Base-by-base conservation (phyloP, 2,888 invertebrate genomes). In the Pterobdella sp. region DNA sequence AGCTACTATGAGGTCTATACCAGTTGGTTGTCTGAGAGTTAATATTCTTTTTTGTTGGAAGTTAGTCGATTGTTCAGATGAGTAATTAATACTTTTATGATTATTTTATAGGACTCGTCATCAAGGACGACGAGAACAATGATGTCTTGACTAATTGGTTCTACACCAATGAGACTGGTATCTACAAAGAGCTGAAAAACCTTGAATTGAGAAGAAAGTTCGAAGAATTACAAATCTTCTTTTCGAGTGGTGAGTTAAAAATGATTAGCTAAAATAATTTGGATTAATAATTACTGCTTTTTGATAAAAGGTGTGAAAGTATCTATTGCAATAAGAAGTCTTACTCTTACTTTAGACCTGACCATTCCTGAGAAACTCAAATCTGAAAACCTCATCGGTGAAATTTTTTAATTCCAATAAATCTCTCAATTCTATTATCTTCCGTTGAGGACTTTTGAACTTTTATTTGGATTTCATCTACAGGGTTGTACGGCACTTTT, bases 401-500 rank as follows among this genome's bases (percentile, higher is more conserved):
- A 42, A 7, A 42, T 42, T 42, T 42, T 14, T 14, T 14, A 42
- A 42, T 42, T 42, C 49, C 7, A 42, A 14, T 42, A 14, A 7
- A 42, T 22, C 49, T 14, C 49, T 42, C 49, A 42, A 42, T 42
- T 42, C 49, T 42, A 42, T 42, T 22, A 14, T 42, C 49, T 42
- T 14, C n/a, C 49, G 22, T 42, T 42, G 22, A 14, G 10, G 7
- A 42, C 22, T 42, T 42, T 42, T 42, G 49, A 14, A 7, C 7
- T 42, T 7, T 22, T 42, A 42, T 42, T 42, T 42, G 10, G 22
- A 7, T 14, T 42, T 42, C 22, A 22, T 56, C n/a, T 22, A 26
- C 7, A 32, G 74, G 74, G 35, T 42, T 74, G 34, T 60, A 68
- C 32, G 74, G 74, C 26, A 64, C 31, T 32, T 65, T 66, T 36